A percentile compares a stretch with the other conserved stretches of the same genome.
Conservation (phyloP, 2,797 vertebrate genomes). For the Pantherophis vulpinus region DNA sequence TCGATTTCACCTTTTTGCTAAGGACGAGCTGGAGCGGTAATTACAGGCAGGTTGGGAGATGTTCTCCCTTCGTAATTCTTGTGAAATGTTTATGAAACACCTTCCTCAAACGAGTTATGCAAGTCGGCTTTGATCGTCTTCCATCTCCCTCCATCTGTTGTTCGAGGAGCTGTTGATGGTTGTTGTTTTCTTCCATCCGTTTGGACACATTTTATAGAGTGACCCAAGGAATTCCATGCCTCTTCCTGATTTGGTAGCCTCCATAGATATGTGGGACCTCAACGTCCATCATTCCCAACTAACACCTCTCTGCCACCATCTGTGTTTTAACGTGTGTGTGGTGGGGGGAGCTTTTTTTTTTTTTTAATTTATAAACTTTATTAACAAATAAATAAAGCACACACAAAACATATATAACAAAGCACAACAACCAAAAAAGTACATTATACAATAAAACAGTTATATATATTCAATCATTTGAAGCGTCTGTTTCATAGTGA, state of each 20-base stretch:
- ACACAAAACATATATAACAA: too few relatives aligned
- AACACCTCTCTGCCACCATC: background rate
- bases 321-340: background rate
- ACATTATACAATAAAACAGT: too few relatives aligned
- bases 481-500: too few relatives aligned
- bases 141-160: constrained; percentile 68
- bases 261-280: background rate
- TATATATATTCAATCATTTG: too few relatives aligned
- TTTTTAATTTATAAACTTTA: too few relatives aligned
- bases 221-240: background rate
- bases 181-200: constrained; percentile 45
- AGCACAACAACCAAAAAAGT: too few relatives aligned
- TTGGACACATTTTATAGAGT: constrained; percentile 22
- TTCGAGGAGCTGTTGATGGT: constrained; percentile 65
- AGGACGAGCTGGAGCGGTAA: constrained; percentile 72
- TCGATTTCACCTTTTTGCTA: constrained; percentile 61
- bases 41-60: constrained; percentile 80
- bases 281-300: background rate
- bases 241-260: background rate
- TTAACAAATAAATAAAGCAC: too few relatives aligned
- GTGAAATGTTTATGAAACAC: constrained; percentile 83
- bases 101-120: constrained; percentile 78
- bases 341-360: too few relatives aligned
- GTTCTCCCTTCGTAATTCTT: constrained; percentile 77
- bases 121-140: constrained; percentile 76